Conservation (phyloP, 2,888 invertebrate species). For the Phortica magna region DNA sequence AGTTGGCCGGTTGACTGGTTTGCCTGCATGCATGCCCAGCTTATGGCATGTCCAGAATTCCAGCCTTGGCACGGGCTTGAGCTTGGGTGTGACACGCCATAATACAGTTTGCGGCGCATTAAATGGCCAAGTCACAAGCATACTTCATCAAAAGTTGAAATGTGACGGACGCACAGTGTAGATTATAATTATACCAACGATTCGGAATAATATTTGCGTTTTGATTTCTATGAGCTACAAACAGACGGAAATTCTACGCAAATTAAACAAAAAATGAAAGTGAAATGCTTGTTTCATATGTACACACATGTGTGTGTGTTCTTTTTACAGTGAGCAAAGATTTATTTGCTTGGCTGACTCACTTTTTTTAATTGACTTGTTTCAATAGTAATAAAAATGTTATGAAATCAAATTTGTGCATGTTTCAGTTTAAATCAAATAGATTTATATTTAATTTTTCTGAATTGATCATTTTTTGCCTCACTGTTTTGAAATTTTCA, state of each 20-base stretch:
- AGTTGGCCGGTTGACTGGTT: background rate
- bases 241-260: background rate
- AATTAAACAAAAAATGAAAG: background rate
- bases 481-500: too few species aligned
- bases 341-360: background rate
- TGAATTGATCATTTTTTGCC: too few species aligned
- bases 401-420: too few species aligned
- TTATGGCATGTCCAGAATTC: constrained; percentile 6
- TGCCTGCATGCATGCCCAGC: background rate
- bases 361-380: too few species aligned
- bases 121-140: background rate
- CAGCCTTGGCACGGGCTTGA: background rate
- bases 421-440: too few species aligned
- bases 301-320: background rate
- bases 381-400: too few species aligned
- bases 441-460: too few species aligned
- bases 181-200: background rate
- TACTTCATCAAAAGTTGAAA: background rate
- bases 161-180: constrained; percentile 7
- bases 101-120: constrained; percentile 17
- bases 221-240: background rate
- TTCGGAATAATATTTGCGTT: constrained; percentile 11
- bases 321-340: background rate
- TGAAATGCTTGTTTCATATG: background rate
- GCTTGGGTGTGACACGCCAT: constrained; percentile 30